A percentile compares a stretch with the other conserved stretches of the same genome.
These are phyloP conservation scores for Meghimatium bilineatum DNA, from an alignment of 2,888 invertebrate genomes.

Conservation along the genomic window DNA sequence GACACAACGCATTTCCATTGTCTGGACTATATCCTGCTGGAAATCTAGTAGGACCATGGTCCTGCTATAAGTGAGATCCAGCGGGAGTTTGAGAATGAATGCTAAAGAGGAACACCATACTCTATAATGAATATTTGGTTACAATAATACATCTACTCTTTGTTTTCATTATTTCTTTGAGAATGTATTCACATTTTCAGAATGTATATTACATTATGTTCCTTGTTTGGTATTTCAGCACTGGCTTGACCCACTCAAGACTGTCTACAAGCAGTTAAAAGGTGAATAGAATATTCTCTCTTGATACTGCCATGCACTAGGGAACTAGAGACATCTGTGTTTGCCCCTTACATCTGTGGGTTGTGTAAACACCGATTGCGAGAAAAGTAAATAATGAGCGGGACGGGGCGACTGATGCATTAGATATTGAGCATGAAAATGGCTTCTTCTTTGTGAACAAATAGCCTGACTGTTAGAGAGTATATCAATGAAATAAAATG, in stretches of 20 bases:
- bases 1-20: too few relatives aligned
- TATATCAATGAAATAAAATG: too few relatives aligned
- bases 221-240: slow-evolving; percentile 83
- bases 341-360: background rate
- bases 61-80: too few relatives aligned
- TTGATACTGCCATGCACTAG: background rate
- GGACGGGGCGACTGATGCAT: background rate
- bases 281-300: slow-evolving; percentile 74
- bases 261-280: slow-evolving; percentile 83
- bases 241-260: slow-evolving; percentile 84
- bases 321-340: background rate
- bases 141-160: background rate
- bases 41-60: too few relatives aligned
- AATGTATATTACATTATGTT: background rate
- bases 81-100: too few relatives aligned
- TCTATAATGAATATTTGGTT: too few relatives aligned
- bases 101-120: too few relatives aligned
- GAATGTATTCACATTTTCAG: background rate
- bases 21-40: too few relatives aligned
- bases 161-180: background rate
- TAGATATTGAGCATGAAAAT: background rate
- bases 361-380: background rate
- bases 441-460: background rate
- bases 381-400: background rate
- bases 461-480: background rate